phyloP scores from a whole-genome alignment of 2,888 invertebrate genomes.

The Xanthia icteritia region DNA sequence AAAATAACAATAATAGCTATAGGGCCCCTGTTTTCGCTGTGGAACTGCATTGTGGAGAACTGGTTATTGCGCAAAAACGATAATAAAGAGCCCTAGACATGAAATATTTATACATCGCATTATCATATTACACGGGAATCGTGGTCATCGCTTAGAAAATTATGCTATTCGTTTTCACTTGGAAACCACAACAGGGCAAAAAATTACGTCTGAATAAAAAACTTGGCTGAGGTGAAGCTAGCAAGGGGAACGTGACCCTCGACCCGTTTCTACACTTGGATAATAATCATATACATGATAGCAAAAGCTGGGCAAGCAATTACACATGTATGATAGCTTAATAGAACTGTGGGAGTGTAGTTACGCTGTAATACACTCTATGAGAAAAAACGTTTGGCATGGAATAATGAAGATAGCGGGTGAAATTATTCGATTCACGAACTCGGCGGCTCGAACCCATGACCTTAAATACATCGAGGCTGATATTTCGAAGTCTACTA shows the following conservation, averaged over 20 bases:
- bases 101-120: slow-evolving; percentile 89
- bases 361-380: slow-evolving; percentile 27
- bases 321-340: slow-evolving; percentile 52
- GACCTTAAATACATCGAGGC: slow-evolving; percentile 56
- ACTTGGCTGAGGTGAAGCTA: slow-evolving; percentile 51
- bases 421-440: slow-evolving; percentile 59
- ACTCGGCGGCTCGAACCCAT: slow-evolving; percentile 35
- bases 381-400: slow-evolving; percentile 40
- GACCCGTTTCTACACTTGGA: slow-evolving; percentile 67
- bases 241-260: slow-evolving; percentile 70
- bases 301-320: slow-evolving; percentile 46
- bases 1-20: slow-evolving; percentile 79
- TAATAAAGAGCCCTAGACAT: slow-evolving; percentile 85
- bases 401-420: slow-evolving; percentile 33
- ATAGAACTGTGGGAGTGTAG: slow-evolving; percentile 44
- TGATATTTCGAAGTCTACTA: slow-evolving; percentile 62
- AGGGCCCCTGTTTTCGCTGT: slow-evolving; percentile 79
- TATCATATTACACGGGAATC: slow-evolving; percentile 90
- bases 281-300: slow-evolving; percentile 67
- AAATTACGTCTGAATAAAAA: slow-evolving; percentile 67
- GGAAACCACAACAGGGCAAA: slow-evolving; percentile 78
- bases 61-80: slow-evolving; percentile 87
- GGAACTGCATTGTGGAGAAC: slow-evolving; percentile 82
- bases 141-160: slow-evolving; percentile 89
- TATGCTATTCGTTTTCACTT: slow-evolving; percentile 88